phyloP scores from a whole-genome alignment of 2,888 invertebrate genomes.

The Oscheius sp. region DNA sequence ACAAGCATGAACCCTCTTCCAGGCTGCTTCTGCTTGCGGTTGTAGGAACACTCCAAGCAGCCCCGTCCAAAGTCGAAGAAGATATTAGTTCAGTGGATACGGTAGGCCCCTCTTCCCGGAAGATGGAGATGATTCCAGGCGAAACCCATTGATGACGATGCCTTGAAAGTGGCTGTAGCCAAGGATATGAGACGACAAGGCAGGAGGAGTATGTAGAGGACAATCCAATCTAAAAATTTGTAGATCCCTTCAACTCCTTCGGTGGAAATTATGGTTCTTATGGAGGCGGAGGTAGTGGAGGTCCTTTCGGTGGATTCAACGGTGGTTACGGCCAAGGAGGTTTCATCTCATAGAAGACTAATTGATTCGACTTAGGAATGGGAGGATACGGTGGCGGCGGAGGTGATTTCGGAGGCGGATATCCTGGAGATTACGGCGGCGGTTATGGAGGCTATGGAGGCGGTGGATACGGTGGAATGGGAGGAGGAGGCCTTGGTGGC shows the following conservation, averaged over 20 bases:
- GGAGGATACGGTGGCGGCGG: slow-evolving; percentile 13
- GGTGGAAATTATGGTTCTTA: slow-evolving; percentile 26
- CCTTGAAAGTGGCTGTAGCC: slow-evolving; percentile 8
- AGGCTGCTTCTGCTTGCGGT: slow-evolving; percentile 5
- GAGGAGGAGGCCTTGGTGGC: slow-evolving; percentile 21
- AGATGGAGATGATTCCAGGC: background rate
- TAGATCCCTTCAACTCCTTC: slow-evolving; percentile 31
- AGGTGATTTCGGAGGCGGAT: background rate
- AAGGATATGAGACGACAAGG: slow-evolving; percentile 28
- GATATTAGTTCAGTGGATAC: background rate
- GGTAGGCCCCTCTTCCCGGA: background rate
- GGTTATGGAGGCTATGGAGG: slow-evolving; percentile 15
- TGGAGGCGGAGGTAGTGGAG: slow-evolving; percentile 23
- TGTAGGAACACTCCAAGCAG: slow-evolving; percentile 5
- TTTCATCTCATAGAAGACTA: no score
- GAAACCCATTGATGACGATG: slow-evolving; percentile 16
- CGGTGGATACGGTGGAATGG: slow-evolving; percentile 25
- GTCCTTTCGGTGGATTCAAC: slow-evolving; percentile 29
- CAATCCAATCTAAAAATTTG: background rate
- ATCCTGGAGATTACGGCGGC: slow-evolving; percentile 15
- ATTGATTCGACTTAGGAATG: background rate
- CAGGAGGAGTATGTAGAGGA: slow-evolving; percentile 4
- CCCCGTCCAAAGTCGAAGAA: slow-evolving; percentile 7
- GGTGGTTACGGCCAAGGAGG: slow-evolving; percentile 33
- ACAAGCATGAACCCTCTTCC: background rate